Conservation (phyloP, 53 echinoderm and acorn worm genomes). For the Echinometra lucunter region DNA sequence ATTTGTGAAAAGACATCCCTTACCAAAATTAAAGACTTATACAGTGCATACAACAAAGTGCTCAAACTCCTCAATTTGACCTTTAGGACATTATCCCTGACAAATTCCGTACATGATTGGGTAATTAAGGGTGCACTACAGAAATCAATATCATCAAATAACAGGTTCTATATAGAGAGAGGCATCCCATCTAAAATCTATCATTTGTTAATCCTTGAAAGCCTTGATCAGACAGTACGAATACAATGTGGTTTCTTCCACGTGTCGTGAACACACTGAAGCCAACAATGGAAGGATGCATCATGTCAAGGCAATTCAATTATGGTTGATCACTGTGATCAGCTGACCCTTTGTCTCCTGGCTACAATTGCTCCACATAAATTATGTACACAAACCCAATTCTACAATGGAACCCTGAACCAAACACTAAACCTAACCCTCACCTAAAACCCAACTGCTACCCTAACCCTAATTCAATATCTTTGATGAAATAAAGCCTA, state of each 20-base stretch:
- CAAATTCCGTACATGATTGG: not conserved
- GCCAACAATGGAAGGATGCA: constrained; percentile 65
- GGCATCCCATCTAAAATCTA: not conserved
- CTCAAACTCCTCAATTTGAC: not conserved
- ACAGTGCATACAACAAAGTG: not conserved
- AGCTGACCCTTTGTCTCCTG: too few species aligned
- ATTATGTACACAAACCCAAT: too few species aligned
- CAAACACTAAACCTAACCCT: too few species aligned
- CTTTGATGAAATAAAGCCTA: too few species aligned
- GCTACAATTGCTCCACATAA: too few species aligned
- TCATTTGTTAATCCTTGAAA: not conserved
- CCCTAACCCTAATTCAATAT: too few species aligned
- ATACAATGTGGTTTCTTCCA: constrained; percentile 71
- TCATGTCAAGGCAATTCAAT: constrained; percentile 64
- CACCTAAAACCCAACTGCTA: too few species aligned
- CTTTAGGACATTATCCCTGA: not conserved
- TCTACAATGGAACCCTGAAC: too few species aligned
- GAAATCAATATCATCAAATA: not conserved
- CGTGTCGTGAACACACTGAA: constrained; percentile 64
- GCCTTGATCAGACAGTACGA: constrained; percentile 69
- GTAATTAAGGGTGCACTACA: not conserved
- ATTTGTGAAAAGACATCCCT: too few species aligned
- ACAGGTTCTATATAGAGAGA: not conserved
- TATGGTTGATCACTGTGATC: too few species aligned
- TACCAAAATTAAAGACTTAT: too few species aligned